phyloP scores from a whole-genome alignment of 2,113 vertebrate genomes.

The Symphodus melops region DNA sequence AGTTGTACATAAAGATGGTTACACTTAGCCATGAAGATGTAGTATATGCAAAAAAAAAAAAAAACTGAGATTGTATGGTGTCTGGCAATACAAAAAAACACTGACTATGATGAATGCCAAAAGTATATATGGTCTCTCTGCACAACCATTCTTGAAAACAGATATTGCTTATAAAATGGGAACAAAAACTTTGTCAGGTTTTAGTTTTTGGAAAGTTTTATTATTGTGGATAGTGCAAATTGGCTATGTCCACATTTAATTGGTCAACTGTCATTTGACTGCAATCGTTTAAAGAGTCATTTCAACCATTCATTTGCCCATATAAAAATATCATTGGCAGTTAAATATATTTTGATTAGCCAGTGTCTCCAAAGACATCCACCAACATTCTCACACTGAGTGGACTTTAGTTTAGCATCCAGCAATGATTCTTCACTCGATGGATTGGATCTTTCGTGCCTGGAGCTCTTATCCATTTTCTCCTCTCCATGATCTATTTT shows the following conservation, averaged over 20 bases:
- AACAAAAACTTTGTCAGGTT: too few relatives aligned
- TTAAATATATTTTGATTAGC: neutral
- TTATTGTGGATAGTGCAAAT: too few relatives aligned
- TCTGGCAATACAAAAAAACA: neutral
- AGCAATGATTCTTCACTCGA: conserved; percentile 65
- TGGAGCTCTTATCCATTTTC: conserved; percentile 78
- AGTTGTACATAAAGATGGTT: too few relatives aligned
- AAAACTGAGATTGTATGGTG: neutral
- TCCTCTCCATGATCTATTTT: conserved; percentile 80
- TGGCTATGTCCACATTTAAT: too few relatives aligned
- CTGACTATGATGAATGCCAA: too few relatives aligned
- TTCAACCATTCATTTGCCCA: too few relatives aligned
- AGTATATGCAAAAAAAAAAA: neutral
- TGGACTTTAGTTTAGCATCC: conserved; percentile 63
- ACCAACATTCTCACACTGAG: conserved; percentile 53
- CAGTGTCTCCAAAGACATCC: conserved; percentile 36
- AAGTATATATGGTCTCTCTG: too few relatives aligned
- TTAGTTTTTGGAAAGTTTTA: too few relatives aligned
- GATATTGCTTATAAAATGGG: too few relatives aligned
- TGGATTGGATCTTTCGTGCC: conserved; percentile 73
- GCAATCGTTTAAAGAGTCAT: neutral
- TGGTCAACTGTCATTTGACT: neutral
- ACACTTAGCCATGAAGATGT: neutral
- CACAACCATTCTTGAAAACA: too few relatives aligned
- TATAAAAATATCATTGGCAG: conserved; percentile 16